These are phyloP conservation scores for Oxyura jamaicensis DNA, from an alignment of 2,113 vertebrate genomes.

Conservation along the genomic window DNA sequence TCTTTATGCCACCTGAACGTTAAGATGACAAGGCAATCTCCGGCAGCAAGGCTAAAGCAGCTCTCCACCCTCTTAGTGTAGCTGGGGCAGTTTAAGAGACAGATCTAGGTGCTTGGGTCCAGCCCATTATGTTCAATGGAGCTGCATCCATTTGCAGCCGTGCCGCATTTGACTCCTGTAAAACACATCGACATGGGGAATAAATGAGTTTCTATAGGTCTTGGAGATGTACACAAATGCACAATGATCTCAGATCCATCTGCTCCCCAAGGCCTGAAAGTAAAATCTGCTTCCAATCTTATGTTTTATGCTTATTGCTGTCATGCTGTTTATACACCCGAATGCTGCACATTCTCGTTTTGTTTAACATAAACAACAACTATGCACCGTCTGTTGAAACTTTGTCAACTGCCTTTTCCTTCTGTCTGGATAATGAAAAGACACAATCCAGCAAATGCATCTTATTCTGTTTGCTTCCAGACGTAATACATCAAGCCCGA, in stretches of 20 bases:
- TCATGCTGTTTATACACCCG: conserved; percentile 67
- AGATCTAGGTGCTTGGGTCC: conserved; percentile 32
- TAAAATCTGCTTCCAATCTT: conserved; percentile 71
- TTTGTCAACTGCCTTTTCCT: conserved; percentile 71
- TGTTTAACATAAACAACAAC: conserved; percentile 76
- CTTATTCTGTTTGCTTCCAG: conserved; percentile 66
- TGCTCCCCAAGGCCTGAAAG: conserved; percentile 61
- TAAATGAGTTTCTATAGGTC: conserved; percentile 62
- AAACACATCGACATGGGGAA: conserved; percentile 9
- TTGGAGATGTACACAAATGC: conserved; percentile 55
- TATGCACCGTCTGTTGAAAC: conserved; percentile 71
- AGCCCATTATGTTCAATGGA: conserved; percentile 41
- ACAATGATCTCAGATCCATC: conserved; percentile 69
- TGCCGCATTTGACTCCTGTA: conserved; percentile 37
- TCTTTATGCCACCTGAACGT: conserved; percentile 48
- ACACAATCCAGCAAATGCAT: conserved; percentile 67
- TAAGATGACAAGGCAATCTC: conserved; percentile 39
- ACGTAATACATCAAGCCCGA: conserved; percentile 41
- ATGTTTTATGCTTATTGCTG: conserved; percentile 72
- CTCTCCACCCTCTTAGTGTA: not conserved
- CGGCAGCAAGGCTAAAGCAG: not conserved
- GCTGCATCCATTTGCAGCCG: not conserved
- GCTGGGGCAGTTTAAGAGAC: conserved; percentile 18
- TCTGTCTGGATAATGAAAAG: conserved; percentile 72
- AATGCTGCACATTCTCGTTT: conserved; percentile 71